Base-by-base conservation (phyloP, 92 coral and sea anemone genomes). In the Epizoanthus stellaris region DNA sequence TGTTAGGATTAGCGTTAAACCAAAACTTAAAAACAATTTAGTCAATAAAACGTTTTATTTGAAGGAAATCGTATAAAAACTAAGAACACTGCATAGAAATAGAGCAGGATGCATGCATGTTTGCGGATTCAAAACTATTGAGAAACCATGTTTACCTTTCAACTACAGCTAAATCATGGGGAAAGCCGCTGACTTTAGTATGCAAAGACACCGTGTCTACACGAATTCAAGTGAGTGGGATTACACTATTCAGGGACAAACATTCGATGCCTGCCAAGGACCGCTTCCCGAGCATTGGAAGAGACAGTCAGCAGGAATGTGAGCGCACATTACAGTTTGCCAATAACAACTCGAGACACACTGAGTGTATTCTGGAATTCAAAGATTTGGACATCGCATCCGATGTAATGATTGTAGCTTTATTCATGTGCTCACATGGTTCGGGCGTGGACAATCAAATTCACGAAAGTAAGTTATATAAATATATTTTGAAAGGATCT, bases 231-330 rank as follows among this genome's bases (percentile, higher is more conserved):
- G 76, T 91, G 88, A 91, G 88, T 85, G 92, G 92, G 10, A 89
- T 91, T 21, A 89, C 92, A 21, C 86, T 91, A 6, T 85, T 86
- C 68, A 76, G 76, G 62, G 67, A 69, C n/a, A 63, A 75, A 49
- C 30, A 10, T 25, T 67, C 88, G 4, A 74, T 76, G 4, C 75
- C 85, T 1, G 94, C 94, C 23, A 72, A 91, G 14, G 71, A 68
- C 19, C 52, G 58, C 49, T 91, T 54, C 25, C 94, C 94, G 5
- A 91, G 90, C 70, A 89, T 91, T 75, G 65, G 83, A 14, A 71
- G 67, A 13, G 79, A 91, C 66, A 84, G 92, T 64, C 82, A 91
- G 40, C 53, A 60, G 69, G 92, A 88, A 62, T 91, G 94, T 62
- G 88, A 88, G 16, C 19, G 34, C 17, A 85, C 86, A 5, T 68